Base-by-base conservation (phyloP, 1,140 invertebrate species). In the Oreohelix idahoensis region DNA sequence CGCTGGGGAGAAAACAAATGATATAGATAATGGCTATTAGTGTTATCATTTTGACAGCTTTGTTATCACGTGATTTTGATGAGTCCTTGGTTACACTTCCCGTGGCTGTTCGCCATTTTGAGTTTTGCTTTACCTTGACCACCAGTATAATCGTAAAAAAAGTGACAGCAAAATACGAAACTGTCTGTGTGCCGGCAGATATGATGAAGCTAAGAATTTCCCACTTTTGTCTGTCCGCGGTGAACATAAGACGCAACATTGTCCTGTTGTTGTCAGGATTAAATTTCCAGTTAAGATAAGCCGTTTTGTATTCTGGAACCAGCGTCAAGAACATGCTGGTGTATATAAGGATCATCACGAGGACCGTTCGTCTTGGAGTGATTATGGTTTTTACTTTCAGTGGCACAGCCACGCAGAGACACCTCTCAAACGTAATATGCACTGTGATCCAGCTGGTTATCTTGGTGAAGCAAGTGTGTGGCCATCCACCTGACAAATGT, bases 21-120 rank as follows among this genome's bases (percentile, higher is more conserved):
- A 38, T 35, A 39, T 58, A 79, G 11, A 79, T 79, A 32, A 49
- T 29, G 1, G 77, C 32, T 23, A 79, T 38, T 35, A 79, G 39
- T 4, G 63, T 63, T 11, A 79, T 29, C 77, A 66, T 79, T 79
- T 79, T 58, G 11, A 79, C 36, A 39, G 45, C 58, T n/a, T 79
- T 79, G 10, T 66, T 58, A 26, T 79, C 58, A 1, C 38, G 17
- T 66, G 53, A 23, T 29, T 29, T 76, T 76, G 45, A n/a, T 10
- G 36, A 39, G 10, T 26, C 20, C 1, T 1, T 26, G 17, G 10
- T 53, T 4, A 1, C 42, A 26, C 36, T 39, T 26, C 38, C n/a
- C 0, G 53, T 35, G 2, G 11, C 8, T 11, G 4, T 26, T 36
- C 51, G 23, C 77, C 77, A 79, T 63, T 66, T 79, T 79, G 77